Evolutionary conservation across 1,140 invertebrate genomes (phyloP), one percentile per base, ranked within the genome.

Genomic region (Anoplophora glabripennis): DNA sequence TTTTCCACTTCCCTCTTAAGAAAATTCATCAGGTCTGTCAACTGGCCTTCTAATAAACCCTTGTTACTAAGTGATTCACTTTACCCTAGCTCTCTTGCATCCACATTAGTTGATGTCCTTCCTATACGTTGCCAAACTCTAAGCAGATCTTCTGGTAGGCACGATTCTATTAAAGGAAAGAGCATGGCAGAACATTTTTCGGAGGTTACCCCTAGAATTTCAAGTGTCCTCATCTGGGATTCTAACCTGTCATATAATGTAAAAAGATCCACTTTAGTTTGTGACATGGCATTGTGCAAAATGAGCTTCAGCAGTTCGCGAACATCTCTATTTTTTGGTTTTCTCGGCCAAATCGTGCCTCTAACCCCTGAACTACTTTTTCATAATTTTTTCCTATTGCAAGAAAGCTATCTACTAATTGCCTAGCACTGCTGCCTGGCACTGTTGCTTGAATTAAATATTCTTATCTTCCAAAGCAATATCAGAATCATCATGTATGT

Each of bases 101-200:
- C 5, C 21, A 28, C 5, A 28, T 28, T 5, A 28, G 21, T 28
- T 28, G 21, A 28, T 5, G 5, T 28, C 5, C 21, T 47, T 47
- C 14, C 5, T 5, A 53, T 57, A 0, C 72, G 61, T 52, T 75
- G 64, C 75, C 71, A 75, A 0, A 67, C 60, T 10, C 62, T 41
- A 10, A 75, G 15, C 11, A 71, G 41, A n/a, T 76, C 72, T 40
- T 73, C 62, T 1, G 71, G 66, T 4, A 72, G 51, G 11, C 64
- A 68, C 4, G 72, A 74, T 42, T 77, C 75, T 1, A 77, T 70
- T 7, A 76, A 48, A 0, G 72, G 74, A 48, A 70, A 76, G 0
- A 76, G 48, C 59, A 76, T 71, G 8, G 68, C 64, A 28, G 21
- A 28, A 28, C 21, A 3, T 28, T 28, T 28, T 28, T 28, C 5